A percentile compares a stretch with the other conserved stretches of the same genome.
These are phyloP conservation scores for Oreochromis aureus DNA, from an alignment of 2,113 vertebrate species.

Conservation along the genomic window DNA sequence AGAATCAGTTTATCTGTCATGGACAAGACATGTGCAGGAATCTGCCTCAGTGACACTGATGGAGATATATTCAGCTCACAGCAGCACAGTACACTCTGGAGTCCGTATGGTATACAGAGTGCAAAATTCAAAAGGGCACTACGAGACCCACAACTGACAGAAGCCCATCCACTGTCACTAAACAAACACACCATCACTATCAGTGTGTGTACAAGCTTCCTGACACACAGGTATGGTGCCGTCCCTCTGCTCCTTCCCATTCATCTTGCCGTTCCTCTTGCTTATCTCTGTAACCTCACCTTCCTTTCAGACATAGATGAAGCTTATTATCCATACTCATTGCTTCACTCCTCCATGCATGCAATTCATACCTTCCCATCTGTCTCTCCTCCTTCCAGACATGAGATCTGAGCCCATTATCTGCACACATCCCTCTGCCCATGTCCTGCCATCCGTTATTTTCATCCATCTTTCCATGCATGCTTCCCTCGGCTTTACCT, in stretches of 20 bases:
- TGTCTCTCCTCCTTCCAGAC: constrained; percentile 9
- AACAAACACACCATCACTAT: background rate
- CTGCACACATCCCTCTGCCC: background rate
- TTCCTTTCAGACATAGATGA: constrained; percentile 27
- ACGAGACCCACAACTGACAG: background rate
- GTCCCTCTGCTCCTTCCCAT: background rate
- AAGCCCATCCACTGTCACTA: background rate
- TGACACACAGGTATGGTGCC: background rate
- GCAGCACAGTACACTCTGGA: background rate
- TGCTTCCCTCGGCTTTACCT: constrained; percentile 17
- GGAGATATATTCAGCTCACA: background rate
- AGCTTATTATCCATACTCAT: constrained; percentile 40
- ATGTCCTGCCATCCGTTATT: background rate
- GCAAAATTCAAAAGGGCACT: background rate
- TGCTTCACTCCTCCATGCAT: constrained; percentile 2
- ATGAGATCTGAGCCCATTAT: constrained; percentile 37
- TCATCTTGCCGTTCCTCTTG: constrained; percentile 3
- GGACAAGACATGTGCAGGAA: constrained; percentile 6
- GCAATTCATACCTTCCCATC: background rate
- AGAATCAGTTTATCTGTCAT: constrained; percentile 35
- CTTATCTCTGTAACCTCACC: constrained; percentile 28
- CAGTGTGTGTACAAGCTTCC: background rate
- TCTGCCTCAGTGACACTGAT: constrained; percentile 12
- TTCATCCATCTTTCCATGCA: background rate
- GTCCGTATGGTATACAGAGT: background rate